A percentile compares a stretch with the other conserved stretches of the same genome.
phyloP scores from a whole-genome alignment of 2,888 invertebrate genomes.

The Dicyrtoma fusca region DNA sequence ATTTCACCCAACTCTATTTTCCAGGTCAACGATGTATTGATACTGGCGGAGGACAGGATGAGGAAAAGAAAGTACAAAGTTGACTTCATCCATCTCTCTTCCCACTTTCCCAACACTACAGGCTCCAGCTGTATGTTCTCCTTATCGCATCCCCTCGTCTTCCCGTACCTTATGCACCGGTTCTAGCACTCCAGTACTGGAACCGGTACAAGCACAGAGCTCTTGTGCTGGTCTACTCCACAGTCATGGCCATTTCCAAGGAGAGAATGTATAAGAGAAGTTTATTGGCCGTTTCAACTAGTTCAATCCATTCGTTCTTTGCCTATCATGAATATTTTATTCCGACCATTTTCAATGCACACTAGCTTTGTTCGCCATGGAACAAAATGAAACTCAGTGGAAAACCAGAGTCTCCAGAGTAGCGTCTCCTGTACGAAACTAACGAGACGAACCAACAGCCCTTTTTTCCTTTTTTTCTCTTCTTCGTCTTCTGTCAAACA shows the following conservation, averaged over 20 bases:
- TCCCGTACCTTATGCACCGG: too few relatives aligned
- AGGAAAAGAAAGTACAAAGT: too few relatives aligned
- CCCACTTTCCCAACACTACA: too few relatives aligned
- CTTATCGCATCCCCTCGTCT: too few relatives aligned
- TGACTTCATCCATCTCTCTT: too few relatives aligned
- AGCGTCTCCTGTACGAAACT: not conserved
- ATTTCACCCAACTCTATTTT: too few relatives aligned
- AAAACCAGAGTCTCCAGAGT: constrained; percentile 10
- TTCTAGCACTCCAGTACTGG: not conserved
- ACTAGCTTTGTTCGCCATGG: constrained; percentile 15
- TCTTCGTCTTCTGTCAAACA: not conserved
- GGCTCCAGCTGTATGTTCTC: too few relatives aligned
- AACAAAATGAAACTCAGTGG: constrained; percentile 20
- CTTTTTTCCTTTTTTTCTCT: not conserved
- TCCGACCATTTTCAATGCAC: constrained; percentile 29
- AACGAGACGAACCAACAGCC: not conserved
- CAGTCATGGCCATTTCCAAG: not conserved
- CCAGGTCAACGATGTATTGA: too few relatives aligned
- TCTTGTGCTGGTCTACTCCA: not conserved
- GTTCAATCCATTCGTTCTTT: constrained; percentile 11
- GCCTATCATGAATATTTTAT: constrained; percentile 32
- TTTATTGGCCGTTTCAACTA: constrained; percentile 11
- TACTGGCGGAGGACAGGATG: too few relatives aligned
- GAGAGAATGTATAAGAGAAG: not conserved
- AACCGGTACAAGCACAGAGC: not conserved